A percentile compares a stretch with the other conserved stretches of the same genome.
These are phyloP conservation scores for Henricia sp. DNA, from an alignment of 53 echinoderm and acorn worm species.

Conservation along the genomic window DNA sequence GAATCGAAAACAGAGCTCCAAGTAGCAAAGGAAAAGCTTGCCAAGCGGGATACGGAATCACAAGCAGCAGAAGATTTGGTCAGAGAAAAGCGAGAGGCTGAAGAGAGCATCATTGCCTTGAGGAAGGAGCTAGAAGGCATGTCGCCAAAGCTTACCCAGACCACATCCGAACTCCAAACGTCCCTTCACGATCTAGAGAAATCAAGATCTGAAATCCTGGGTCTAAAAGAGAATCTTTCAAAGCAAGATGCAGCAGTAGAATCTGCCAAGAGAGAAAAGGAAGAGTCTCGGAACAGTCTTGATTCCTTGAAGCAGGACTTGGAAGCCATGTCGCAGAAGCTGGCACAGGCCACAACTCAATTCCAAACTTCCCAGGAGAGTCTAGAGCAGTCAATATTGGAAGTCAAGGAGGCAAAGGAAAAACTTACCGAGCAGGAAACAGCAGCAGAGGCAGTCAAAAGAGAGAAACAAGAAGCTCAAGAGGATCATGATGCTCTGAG, in stretches of 20 bases:
- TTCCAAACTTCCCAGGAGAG: not conserved
- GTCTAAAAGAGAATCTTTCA: constrained; percentile 42
- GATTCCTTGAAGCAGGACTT: not conserved
- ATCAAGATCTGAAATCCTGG: not conserved
- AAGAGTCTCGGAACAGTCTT: too few species aligned
- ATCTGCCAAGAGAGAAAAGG: too few species aligned
- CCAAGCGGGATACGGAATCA: not conserved
- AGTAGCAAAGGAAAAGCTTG: not conserved
- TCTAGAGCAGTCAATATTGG: constrained; percentile 10
- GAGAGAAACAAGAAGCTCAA: not conserved
- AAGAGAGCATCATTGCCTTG: not conserved
- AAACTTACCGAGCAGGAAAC: not conserved
- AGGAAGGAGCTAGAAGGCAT: not conserved
- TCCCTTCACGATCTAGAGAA: too few species aligned
- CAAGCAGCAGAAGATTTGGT: not conserved
- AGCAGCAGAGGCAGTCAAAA: not conserved
- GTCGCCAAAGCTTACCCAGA: not conserved
- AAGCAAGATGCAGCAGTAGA: too few species aligned
- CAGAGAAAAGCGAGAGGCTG: constrained; percentile 14
- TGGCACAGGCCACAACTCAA: not conserved
- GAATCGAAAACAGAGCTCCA: constrained; percentile 28
- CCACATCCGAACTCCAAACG: too few species aligned
- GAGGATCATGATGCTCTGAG: not conserved
- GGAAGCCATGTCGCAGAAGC: constrained; percentile 1
- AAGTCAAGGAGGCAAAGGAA: constrained; percentile 24